These are phyloP conservation scores for Gymnocephalus cernua DNA, from an alignment of 2,113 vertebrate species.

Conservation along the genomic window DNA sequence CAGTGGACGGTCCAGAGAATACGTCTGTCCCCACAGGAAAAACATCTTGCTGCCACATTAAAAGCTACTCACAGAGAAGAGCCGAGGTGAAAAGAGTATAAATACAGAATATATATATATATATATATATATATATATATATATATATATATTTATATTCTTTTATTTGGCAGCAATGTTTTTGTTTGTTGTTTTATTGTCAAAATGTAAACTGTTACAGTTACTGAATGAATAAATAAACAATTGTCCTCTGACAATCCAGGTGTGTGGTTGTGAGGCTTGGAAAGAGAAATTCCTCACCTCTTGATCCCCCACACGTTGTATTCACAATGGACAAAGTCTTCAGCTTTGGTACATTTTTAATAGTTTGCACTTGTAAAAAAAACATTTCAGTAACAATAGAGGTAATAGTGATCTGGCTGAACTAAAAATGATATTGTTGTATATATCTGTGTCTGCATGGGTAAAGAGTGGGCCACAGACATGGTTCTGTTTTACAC, in stretches of 20 bases:
- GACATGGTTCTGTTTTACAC: constrained; percentile 91
- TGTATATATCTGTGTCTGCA: constrained; percentile 15
- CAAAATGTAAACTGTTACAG: background rate
- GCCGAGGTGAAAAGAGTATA: constrained; percentile 66
- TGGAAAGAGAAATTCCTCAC: constrained; percentile 20
- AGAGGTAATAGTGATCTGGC: background rate
- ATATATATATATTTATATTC: no score
- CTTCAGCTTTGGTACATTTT: constrained; percentile 91
- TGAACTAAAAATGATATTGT: background rate
- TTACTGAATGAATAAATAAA: background rate
- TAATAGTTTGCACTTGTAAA: background rate
- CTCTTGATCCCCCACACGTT: constrained; percentile 65
- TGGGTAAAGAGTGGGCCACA: constrained; percentile 91
- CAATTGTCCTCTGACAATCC: constrained; percentile 19
- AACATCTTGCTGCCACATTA: constrained; percentile 87
- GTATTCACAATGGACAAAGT: constrained; percentile 86
- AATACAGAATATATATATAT: no score
- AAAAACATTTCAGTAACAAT: background rate
- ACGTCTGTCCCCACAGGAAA: constrained; percentile 91
- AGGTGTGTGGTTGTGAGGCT: constrained; percentile 86
- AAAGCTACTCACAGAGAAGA: constrained; percentile 85
- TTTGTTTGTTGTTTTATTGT: background rate
- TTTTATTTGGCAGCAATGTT: background rate
- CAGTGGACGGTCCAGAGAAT: constrained; percentile 87
- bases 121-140: no score